Percentiles rank a stretch among this genome's conserved stretches.
These are phyloP conservation scores for Acanthococcus lagerstroemiae DNA, from an alignment of 2,888 invertebrate genomes.

Conservation along the genomic window DNA sequence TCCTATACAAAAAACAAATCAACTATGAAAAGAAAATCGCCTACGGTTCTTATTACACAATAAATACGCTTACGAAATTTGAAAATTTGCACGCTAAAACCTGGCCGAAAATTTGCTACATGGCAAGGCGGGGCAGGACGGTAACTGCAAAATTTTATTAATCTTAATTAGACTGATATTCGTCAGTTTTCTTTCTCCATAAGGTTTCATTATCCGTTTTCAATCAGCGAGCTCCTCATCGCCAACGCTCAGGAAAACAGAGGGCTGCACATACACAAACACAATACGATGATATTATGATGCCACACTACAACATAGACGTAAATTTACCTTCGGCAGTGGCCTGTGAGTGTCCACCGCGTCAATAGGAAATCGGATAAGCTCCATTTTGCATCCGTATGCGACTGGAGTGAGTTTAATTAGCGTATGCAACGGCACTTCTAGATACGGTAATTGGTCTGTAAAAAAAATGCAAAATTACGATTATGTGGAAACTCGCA, in stretches of 20 bases:
- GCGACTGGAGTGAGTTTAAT: slow-evolving; percentile 96
- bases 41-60: not conserved
- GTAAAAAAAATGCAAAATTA: slow-evolving; percentile 38
- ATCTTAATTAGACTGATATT: no score
- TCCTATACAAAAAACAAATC: slow-evolving; percentile 18
- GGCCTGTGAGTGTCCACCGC: slow-evolving; percentile 95
- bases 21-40: not conserved
- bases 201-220: no score
- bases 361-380: slow-evolving; percentile 79
- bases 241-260: no score
- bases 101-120: no score
- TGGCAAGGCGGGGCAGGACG: no score
- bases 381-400: slow-evolving; percentile 94
- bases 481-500: no score
- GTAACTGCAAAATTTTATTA: no score
- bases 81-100: no score
- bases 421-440: slow-evolving; percentile 87
- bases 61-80: no score
- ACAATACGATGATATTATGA: not conserved
- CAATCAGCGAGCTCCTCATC: no score
- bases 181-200: no score
- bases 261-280: no score
- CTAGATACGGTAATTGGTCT: slow-evolving; percentile 82
- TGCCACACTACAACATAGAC: not conserved
- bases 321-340: slow-evolving; percentile 61